These are phyloP conservation scores for Herpetotheres cachinnans DNA, from an alignment of 2,113 vertebrate species.

Conservation along the genomic window DNA sequence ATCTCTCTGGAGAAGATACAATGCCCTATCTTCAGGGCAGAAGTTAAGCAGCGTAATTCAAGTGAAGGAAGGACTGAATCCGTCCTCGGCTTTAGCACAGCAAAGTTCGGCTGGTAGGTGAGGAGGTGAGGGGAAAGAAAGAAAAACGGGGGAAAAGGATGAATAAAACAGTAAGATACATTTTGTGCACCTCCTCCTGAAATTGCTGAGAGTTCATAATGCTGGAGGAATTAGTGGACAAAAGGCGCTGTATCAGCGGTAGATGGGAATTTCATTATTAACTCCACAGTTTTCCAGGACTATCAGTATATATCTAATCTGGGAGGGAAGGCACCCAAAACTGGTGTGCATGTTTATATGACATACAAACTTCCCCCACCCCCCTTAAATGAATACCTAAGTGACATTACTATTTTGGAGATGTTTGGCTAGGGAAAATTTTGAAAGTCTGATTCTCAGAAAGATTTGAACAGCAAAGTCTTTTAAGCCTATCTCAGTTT, in stretches of 20 bases:
- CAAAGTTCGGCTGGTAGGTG: neutral
- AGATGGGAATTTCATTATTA: neutral
- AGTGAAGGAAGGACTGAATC: neutral
- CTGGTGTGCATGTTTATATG: neutral
- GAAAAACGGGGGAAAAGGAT: accelerated
- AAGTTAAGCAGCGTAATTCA: neutral
- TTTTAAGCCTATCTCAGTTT: neutral
- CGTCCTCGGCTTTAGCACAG: neutral
- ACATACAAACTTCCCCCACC: no score
- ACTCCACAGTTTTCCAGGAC: neutral
- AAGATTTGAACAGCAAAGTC: neutral
- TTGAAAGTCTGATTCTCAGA: neutral
- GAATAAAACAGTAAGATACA: neutral
- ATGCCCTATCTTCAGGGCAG: neutral
- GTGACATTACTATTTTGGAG: neutral
- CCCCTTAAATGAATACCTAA: neutral
- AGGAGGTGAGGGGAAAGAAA: neutral
- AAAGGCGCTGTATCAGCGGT: accelerated
- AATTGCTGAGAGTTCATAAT: neutral
- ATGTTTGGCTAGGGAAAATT: neutral
- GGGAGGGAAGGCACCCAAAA: neutral
- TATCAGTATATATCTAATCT: accelerated
- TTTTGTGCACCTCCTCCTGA: neutral
- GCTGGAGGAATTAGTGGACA: neutral
- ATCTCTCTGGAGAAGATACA: neutral